These are phyloP conservation scores for Muraenolepis orangiensis DNA, from an alignment of 2,797 vertebrate genomes.

Conservation along the genomic window DNA sequence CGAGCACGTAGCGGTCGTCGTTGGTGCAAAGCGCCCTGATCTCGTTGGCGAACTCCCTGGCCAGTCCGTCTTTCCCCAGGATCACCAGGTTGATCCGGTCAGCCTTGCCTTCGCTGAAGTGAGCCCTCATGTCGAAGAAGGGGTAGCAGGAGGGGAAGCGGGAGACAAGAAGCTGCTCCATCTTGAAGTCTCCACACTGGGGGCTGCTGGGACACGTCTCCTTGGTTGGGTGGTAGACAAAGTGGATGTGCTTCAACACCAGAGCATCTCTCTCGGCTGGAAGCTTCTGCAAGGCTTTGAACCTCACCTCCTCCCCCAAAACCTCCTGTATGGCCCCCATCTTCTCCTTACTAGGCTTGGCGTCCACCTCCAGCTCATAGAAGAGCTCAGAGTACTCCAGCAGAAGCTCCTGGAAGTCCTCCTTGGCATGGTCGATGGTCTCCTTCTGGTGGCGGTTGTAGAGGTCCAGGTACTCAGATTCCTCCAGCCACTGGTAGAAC, in stretches of 20 bases:
- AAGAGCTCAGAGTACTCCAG: constrained; percentile 97
- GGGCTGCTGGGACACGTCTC: constrained; percentile 93
- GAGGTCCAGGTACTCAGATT: constrained; percentile 88
- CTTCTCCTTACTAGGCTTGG: constrained; percentile 98
- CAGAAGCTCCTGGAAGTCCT: constrained; percentile 96
- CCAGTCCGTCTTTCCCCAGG: constrained; percentile 91
- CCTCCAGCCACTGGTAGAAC: constrained; percentile 95
- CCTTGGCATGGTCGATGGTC: constrained; percentile 92
- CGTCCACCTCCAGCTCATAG: constrained; percentile 95
- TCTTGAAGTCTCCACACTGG: constrained; percentile 84
- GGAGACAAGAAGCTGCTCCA: constrained; percentile 85
- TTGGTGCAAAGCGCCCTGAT: constrained; percentile 92
- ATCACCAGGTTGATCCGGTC: constrained; percentile 95
- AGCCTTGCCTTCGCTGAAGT: constrained; percentile 80
- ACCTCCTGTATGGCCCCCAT: constrained; percentile 97
- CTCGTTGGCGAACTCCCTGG: constrained; percentile 93
- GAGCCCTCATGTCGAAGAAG: constrained; percentile 74
- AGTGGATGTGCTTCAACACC: constrained; percentile 96
- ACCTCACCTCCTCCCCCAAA: constrained; percentile 90
- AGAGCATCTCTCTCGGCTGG: constrained; percentile 94
- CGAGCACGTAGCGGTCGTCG: constrained; percentile 90
- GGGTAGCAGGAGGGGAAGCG: constrained; percentile 83
- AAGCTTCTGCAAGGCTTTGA: constrained; percentile 94
- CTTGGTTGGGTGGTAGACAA: constrained; percentile 96
- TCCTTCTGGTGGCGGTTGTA: constrained; percentile 94